Conservation (phyloP, 2,797 vertebrate species). For the Enteromius trimaculatus region DNA sequence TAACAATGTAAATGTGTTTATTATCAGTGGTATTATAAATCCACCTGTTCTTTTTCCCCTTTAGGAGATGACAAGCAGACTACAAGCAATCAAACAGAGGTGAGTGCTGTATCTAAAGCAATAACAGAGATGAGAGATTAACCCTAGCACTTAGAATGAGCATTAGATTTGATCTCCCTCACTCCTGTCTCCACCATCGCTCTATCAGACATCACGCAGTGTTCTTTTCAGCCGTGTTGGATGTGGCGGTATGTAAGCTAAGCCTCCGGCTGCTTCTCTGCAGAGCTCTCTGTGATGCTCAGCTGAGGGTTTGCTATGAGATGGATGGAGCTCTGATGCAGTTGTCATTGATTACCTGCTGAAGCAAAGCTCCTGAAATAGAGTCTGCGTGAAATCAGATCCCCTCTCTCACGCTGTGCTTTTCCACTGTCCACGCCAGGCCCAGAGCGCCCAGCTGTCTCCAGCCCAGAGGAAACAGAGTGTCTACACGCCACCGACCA, state of each 20-base stretch:
- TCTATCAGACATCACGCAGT: slow-evolving; percentile 17
- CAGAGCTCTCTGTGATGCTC: slow-evolving; percentile 19
- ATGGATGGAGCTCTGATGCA: slow-evolving; percentile 51
- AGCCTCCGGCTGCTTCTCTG: slow-evolving; percentile 17
- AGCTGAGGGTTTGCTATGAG: slow-evolving; percentile 12
- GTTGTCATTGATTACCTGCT: slow-evolving; percentile 62
- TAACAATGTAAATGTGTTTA: neutral
- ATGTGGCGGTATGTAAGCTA: slow-evolving; percentile 24
- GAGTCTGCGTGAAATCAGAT: slow-evolving; percentile 62
- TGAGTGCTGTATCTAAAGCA: slow-evolving; percentile 67
- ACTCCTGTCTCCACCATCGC: slow-evolving; percentile 2
- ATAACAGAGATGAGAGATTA: slow-evolving; percentile 10
- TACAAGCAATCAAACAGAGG: slow-evolving; percentile 79
- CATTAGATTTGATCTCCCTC: slow-evolving; percentile 27
- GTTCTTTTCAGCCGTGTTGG: slow-evolving; percentile 22
- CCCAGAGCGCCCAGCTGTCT: slow-evolving; percentile 74
- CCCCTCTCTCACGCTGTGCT: slow-evolving; percentile 52
- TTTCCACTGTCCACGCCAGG: slow-evolving; percentile 66
- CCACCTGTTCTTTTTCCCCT: slow-evolving; percentile 55
- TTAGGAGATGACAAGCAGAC: slow-evolving; percentile 79
- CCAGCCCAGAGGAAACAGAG: slow-evolving; percentile 88
- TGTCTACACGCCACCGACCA: slow-evolving; percentile 81
- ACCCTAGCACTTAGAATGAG: slow-evolving; percentile 25
- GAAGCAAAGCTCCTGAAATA: slow-evolving; percentile 66
- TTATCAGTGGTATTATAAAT: neutral